Evolutionary conservation across 2,113 vertebrate species (phyloP).

Genomic region (Falco punctatus): DNA sequence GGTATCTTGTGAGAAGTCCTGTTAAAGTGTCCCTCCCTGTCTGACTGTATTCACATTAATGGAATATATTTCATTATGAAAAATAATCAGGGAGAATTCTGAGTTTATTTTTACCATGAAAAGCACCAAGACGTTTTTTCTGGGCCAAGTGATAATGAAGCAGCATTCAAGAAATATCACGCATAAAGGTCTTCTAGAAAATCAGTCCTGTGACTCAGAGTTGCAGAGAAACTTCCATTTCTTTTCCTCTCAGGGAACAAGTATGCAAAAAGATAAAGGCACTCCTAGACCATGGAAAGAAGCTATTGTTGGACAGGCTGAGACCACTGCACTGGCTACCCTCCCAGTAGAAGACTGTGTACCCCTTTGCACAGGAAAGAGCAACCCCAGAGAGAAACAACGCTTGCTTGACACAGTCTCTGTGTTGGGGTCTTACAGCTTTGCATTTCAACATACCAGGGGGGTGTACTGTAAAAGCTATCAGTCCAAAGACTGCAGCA

Average conservation of each 20-base stretch:
- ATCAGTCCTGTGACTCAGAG: background rate
- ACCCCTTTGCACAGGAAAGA: background rate
- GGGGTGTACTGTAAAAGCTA: background rate
- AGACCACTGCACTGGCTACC: rapidly evolving
- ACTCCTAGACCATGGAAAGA: background rate
- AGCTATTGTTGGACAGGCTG: background rate
- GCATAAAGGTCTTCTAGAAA: background rate
- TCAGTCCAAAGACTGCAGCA: background rate
- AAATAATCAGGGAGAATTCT: background rate
- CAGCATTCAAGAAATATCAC: background rate
- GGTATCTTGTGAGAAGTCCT: background rate
- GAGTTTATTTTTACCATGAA: background rate
- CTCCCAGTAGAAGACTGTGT: background rate
- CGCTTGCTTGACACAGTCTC: background rate
- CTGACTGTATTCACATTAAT: background rate
- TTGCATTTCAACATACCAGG: background rate
- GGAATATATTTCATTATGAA: background rate
- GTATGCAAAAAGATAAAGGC: background rate
- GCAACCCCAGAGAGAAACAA: background rate
- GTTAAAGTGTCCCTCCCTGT: background rate
- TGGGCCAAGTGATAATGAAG: background rate
- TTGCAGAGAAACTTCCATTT: background rate
- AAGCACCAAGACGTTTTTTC: background rate
- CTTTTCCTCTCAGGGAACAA: background rate
- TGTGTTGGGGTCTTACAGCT: background rate